Evolutionary conservation across 2,797 vertebrate species (phyloP).

Genomic region (Enteromius argenteus): DNA sequence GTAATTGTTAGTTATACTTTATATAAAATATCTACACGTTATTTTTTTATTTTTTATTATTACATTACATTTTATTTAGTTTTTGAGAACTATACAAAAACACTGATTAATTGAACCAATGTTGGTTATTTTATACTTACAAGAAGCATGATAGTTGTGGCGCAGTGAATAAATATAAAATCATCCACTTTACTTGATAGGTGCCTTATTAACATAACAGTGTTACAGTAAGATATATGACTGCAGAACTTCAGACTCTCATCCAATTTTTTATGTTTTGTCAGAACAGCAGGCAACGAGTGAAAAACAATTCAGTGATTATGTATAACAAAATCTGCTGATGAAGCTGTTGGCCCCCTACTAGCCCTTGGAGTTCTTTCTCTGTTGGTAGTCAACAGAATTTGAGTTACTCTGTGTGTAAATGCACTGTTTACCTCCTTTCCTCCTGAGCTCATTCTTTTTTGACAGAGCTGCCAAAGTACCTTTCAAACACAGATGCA

Average conservation of each 20-base stretch:
- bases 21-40: neutral
- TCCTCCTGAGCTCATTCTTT: conserved; percentile 57
- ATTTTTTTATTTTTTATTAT: neutral
- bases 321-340: conserved; percentile 38
- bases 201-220: neutral
- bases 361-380: conserved; percentile 4
- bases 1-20: neutral
- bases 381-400: conserved; percentile 16
- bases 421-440: conserved; percentile 53
- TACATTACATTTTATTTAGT: neutral
- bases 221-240: conserved; percentile 6
- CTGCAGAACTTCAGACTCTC: conserved; percentile 8
- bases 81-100: neutral
- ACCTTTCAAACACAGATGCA: conserved; percentile 66
- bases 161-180: neutral
- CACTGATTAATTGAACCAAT: neutral
- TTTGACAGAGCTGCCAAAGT: conserved; percentile 60
- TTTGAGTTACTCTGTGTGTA: conserved; percentile 18
- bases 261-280: conserved; percentile 28
- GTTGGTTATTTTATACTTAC: neutral
- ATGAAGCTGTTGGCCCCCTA: conserved; percentile 18
- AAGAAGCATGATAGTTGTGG: neutral
- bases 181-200: neutral
- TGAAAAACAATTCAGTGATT: conserved; percentile 39
- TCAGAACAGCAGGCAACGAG: conserved; percentile 39